Evolutionary conservation across 2,797 vertebrate species (phyloP).

Genomic region (Nyctalus aviator): DNA sequence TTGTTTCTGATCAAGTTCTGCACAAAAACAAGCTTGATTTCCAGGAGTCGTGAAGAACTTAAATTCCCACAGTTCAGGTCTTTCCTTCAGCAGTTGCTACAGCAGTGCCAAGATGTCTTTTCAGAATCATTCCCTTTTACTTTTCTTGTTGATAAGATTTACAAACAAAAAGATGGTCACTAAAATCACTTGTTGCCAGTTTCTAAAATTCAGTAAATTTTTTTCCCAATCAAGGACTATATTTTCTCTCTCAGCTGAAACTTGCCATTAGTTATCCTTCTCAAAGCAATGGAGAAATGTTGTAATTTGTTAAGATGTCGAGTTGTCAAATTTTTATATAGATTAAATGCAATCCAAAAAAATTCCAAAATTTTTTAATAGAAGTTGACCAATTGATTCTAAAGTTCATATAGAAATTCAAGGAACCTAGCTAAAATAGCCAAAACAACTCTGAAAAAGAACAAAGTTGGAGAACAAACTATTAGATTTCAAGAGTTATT

Average conservation of each 20-base stretch:
- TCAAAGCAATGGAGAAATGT: not conserved
- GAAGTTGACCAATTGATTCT: not conserved
- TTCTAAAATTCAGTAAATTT: conserved; percentile 36
- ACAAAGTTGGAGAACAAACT: not conserved
- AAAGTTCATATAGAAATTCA: not conserved
- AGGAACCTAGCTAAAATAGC: not conserved
- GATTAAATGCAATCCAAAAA: not conserved
- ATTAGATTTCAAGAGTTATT: conserved; percentile 13
- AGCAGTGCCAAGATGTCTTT: not conserved
- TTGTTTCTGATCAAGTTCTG: conserved; percentile 66
- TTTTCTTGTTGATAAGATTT: conserved; percentile 1
- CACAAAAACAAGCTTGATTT: conserved; percentile 54
- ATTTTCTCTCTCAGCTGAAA: conserved; percentile 23
- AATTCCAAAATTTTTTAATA: not conserved
- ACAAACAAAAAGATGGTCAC: not conserved
- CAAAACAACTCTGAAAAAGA: not conserved
- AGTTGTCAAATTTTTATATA: not conserved
- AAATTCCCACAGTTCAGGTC: conserved; percentile 21
- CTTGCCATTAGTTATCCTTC: not conserved
- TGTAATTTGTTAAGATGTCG: not conserved
- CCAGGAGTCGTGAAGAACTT: conserved; percentile 5
- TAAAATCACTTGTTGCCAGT: not conserved
- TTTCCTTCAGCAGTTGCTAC: not conserved
- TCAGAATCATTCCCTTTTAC: conserved; percentile 41
- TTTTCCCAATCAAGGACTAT: not conserved